Evolutionary conservation across 1,140 invertebrate genomes (phyloP).

Genomic region (Zaprionus vittiger): DNA sequence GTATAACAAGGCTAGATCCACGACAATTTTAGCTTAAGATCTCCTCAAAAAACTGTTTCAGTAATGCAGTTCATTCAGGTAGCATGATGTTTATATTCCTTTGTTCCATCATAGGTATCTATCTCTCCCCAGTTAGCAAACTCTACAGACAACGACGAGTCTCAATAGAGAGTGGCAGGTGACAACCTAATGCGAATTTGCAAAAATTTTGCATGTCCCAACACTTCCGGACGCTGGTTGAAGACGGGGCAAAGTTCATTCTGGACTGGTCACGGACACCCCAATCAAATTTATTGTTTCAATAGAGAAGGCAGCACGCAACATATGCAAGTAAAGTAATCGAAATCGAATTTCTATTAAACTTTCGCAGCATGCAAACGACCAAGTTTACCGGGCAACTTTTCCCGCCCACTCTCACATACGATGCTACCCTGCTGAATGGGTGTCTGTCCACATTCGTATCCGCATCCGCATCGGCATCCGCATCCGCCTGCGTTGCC

Average conservation of each 20-base stretch:
- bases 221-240: constrained; percentile 21
- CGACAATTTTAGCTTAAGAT: too few species aligned
- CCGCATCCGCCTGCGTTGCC: neutral
- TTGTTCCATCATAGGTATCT: too few species aligned
- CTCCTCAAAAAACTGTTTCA: too few species aligned
- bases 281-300: constrained; percentile 72
- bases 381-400: constrained; percentile 65
- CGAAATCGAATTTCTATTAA: constrained; percentile 80
- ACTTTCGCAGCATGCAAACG: constrained; percentile 76
- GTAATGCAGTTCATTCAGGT: too few species aligned
- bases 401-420: constrained; percentile 25
- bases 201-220: constrained; percentile 29
- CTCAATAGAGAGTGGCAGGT: neutral
- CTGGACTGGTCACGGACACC: constrained; percentile 54
- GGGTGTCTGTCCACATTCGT: neutral
- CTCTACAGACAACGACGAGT: constrained; percentile 26
- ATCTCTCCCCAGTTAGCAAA: neutral
- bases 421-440: constrained; percentile 1
- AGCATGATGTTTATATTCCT: too few species aligned
- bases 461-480: neutral
- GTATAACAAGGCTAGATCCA: too few species aligned
- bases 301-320: constrained; percentile 48
- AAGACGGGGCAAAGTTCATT: constrained; percentile 56
- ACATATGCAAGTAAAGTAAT: constrained; percentile 66
- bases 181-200: constrained; percentile 32